phyloP scores from a whole-genome alignment of 92 coral and sea anemone species.

The Parazoanthus swiftii region DNA sequence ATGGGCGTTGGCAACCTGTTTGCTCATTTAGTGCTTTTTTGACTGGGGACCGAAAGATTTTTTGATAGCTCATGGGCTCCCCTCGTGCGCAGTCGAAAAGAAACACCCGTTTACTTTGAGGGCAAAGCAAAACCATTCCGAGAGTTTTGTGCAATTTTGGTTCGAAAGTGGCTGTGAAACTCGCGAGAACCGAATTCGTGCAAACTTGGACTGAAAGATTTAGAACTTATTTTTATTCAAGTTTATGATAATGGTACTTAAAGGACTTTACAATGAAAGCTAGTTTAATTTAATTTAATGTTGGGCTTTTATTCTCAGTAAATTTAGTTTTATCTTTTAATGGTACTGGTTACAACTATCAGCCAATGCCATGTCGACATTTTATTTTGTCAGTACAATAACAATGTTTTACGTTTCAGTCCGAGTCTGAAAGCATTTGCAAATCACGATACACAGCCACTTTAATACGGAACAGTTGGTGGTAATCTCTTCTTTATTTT shows the following conservation, averaged over 20 bases:
- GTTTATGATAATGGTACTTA: not conserved
- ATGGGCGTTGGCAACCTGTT: no score
- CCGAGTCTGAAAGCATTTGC: no score
- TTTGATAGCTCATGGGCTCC: not conserved
- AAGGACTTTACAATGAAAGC: not conserved
- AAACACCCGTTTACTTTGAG: no score
- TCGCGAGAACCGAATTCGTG: not conserved
- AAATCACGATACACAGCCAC: no score
- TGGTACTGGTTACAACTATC: not conserved
- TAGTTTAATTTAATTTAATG: not conserved
- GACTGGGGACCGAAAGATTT: not conserved
- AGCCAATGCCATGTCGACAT: not conserved
- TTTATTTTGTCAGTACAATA: not conserved
- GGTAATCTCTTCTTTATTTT: not conserved
- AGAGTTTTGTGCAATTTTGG: no score
- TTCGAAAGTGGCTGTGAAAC: not conserved
- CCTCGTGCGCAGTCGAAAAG: no score
- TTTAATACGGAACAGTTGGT: no score
- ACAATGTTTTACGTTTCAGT: not conserved
- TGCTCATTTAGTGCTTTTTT: no score
- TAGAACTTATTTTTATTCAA: not conserved
- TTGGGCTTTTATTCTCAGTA: not conserved
- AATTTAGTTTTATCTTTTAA: not conserved
- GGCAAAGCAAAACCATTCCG: no score
- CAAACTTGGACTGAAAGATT: conserved; percentile 1